Conservation (phyloP, 37 sponge, comb jelly and placozoan species). For the Ephydatia muelleri region DNA sequence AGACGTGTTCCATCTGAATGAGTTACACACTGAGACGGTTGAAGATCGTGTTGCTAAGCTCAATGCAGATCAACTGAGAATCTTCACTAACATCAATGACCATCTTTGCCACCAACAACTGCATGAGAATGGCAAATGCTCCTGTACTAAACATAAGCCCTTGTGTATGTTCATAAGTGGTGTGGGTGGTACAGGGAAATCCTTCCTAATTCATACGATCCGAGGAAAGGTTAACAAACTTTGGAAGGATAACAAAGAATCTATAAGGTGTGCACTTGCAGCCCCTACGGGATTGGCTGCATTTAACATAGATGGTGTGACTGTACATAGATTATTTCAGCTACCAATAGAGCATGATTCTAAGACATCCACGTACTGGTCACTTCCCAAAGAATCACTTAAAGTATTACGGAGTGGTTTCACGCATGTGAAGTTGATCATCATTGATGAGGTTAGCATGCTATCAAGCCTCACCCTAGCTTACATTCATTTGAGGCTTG, state of each 20-base stretch:
- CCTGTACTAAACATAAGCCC: background rate
- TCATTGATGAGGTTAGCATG: conserved; percentile 77
- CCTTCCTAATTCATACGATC: conserved; percentile 45
- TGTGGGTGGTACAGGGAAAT: conserved; percentile 61
- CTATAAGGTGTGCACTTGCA: conserved; percentile 20
- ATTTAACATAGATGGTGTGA: conserved; percentile 34
- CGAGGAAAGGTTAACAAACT: background rate
- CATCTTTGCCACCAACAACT: background rate
- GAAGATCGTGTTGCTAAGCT: conserved; percentile 9
- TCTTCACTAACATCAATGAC: conserved; percentile 3
- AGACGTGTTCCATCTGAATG: conserved; percentile 3
- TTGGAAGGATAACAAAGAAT: background rate
- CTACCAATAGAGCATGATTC: conserved; percentile 62
- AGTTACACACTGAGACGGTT: background rate
- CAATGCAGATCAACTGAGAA: conserved; percentile 21
- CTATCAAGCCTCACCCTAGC: conserved; percentile 44
- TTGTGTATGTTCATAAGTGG: conserved; percentile 44
- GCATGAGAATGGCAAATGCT: background rate
- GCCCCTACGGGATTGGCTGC: conserved; percentile 63
- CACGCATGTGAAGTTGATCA: conserved; percentile 23
- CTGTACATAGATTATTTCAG: conserved; percentile 32
- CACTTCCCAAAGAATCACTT: conserved; percentile 38
- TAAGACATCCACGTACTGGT: conserved; percentile 46
- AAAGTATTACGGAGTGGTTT: conserved; percentile 38
- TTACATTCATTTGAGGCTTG: conserved; percentile 49